phyloP scores from a whole-genome alignment of 2,113 vertebrate species.

The Naja naja region DNA sequence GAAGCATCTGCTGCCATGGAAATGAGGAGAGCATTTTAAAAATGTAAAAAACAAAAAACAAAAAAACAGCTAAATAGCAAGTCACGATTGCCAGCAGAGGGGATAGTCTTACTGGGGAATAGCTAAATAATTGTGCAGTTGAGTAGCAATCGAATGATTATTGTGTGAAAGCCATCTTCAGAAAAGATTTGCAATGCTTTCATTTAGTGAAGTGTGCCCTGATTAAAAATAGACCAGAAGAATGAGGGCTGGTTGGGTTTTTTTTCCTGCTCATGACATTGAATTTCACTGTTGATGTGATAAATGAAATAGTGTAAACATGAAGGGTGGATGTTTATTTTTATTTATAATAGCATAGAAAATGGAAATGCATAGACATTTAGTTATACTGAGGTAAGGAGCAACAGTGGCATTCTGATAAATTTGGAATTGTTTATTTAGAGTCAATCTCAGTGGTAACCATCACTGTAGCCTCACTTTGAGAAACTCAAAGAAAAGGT shows the following conservation, averaged over 20 bases:
- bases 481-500: not conserved
- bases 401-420: not conserved
- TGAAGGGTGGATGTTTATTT: not conserved
- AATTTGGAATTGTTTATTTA: slow-evolving; percentile 4
- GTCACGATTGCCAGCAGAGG: not conserved
- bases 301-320: not conserved
- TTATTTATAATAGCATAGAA: not conserved
- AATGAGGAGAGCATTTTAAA: not conserved
- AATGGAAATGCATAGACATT: not conserved
- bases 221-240: not conserved
- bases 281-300: not conserved
- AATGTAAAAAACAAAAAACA: not conserved
- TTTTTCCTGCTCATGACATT: too few relatives aligned
- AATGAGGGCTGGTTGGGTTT: not conserved
- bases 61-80: not conserved
- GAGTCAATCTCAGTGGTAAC: not conserved
- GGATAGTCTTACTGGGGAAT: not conserved
- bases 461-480: not conserved
- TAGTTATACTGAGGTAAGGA: not conserved
- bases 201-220: not conserved
- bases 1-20: not conserved
- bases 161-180: not conserved
- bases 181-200: not conserved
- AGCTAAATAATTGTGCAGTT: not conserved
- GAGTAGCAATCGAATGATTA: not conserved